Evolutionary conservation across 2,888 invertebrate genomes (phyloP).

Genomic region (Thymelicus lineola): DNA sequence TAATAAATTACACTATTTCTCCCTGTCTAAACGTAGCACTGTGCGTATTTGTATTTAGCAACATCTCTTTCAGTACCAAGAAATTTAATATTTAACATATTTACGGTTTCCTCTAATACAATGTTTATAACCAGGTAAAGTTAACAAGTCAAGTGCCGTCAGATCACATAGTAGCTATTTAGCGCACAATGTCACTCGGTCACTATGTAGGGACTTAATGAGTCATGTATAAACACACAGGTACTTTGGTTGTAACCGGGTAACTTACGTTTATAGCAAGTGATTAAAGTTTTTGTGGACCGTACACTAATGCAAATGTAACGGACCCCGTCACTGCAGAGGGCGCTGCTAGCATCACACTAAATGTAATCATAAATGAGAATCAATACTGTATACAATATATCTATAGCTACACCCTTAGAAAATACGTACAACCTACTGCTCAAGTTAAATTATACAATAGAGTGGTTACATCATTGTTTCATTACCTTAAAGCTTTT

Average conservation of each 20-base stretch:
- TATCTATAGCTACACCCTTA: neutral
- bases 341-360: neutral
- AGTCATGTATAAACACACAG: constrained; percentile 1
- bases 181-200: constrained; percentile 12
- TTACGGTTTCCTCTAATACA: too few relatives aligned
- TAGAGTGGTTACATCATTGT: too few relatives aligned
- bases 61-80: too few relatives aligned
- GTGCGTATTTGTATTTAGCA: too few relatives aligned
- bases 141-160: neutral
- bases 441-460: too few relatives aligned
- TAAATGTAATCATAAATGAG: neutral
- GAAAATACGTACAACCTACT: too few relatives aligned
- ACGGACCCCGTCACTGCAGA: constrained; percentile 50
- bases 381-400: constrained; percentile 1
- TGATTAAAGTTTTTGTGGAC: constrained; percentile 41
- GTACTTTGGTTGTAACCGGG: constrained; percentile 7
- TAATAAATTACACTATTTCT: too few relatives aligned
- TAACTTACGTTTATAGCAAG: constrained; percentile 10
- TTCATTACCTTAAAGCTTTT: too few relatives aligned
- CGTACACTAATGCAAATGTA: constrained; percentile 69
- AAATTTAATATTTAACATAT: too few relatives aligned
- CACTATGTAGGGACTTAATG: constrained; percentile 1
- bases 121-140: too few relatives aligned
- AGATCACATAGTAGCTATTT: constrained; percentile 8
- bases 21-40: too few relatives aligned